Base-by-base conservation (phyloP, 2,888 invertebrate species). In the Nemoura dubitans region DNA sequence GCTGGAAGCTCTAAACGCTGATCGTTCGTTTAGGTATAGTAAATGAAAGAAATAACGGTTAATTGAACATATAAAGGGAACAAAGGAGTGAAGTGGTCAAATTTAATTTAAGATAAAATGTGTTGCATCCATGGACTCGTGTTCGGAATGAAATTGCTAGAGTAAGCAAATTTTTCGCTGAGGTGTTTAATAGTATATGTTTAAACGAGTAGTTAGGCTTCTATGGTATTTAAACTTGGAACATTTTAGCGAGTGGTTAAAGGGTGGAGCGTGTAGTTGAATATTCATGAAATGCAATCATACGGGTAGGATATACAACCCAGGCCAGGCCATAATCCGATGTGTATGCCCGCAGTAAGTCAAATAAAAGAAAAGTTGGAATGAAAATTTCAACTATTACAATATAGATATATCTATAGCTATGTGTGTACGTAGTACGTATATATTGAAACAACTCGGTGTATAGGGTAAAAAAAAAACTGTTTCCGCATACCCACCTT, bases 221-320 rank as follows among this genome's bases (percentile, higher is more conserved):
- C 83, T 42, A 42, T 83, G 83, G 83, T 83, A 83, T 83, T 83
- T 83, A 83, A 83, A 83, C 83, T 83, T 42, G 83, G 26, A 83
- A 83, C 83, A 83, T 42, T 83, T 42, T 42, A 42, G 83, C 26
- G 83, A 42, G 43, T 42, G 83, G 42, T 42, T 83, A 83, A 83
- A 83, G 83, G 42, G 83, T 30, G 29, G 36, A 83, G 25, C 83
- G 83, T 83, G 83, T 83, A 83, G 30, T 83, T 83, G 83, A 83
- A 83, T 83, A 83, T 83, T 83, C 83, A 83, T 83, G 83, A 83
- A 43, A 78, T 28, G 27, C 59, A 59, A 59, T 59, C 59, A 59
- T 14, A 59, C 59, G 14, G 59, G 16, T 10, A 36, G 36, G 36
- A 36, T 7, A 10, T 7, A 7, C 59, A 59, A 16, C 6, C 59